Conservation (phyloP, 2,797 vertebrate species). For the Argyrosomus regius region DNA sequence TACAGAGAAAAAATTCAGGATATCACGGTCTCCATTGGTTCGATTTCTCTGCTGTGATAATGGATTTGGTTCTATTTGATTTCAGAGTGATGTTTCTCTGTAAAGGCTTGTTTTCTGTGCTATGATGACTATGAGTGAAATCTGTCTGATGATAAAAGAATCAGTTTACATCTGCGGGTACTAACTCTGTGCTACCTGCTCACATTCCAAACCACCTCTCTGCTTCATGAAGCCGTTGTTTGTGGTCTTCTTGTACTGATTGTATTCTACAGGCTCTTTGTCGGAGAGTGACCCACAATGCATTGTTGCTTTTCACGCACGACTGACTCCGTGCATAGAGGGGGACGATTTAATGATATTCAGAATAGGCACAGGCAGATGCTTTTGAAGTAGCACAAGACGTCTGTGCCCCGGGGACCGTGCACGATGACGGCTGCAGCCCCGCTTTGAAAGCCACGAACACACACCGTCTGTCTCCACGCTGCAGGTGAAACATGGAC, state of each 20-base stretch:
- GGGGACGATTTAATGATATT: slow-evolving; percentile 8
- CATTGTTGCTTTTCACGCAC: slow-evolving; percentile 1
- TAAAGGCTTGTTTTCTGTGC: neutral
- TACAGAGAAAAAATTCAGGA: neutral
- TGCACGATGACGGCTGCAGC: slow-evolving; percentile 8
- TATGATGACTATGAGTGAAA: neutral
- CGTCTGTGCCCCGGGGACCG: neutral
- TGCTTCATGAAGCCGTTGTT: neutral
- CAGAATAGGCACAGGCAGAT: slow-evolving; percentile 10
- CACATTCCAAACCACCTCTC: neutral
- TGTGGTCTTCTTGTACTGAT: neutral
- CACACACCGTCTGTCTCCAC: neutral
- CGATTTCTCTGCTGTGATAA: neutral
- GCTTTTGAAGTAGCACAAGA: slow-evolving; percentile 30
- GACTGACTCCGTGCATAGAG: neutral
- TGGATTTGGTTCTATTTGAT: neutral
- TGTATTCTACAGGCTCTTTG: slow-evolving; percentile 3
- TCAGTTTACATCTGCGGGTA: neutral
- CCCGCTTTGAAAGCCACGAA: neutral
- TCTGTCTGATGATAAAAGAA: neutral
- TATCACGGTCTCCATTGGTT: neutral
- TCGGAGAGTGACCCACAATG: neutral
- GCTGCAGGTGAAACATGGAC: slow-evolving; percentile 28
- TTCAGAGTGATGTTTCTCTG: neutral
- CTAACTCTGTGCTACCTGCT: neutral